Base-by-base conservation (phyloP, 2,113 vertebrate genomes). In the Pteruthius melanotis region DNA sequence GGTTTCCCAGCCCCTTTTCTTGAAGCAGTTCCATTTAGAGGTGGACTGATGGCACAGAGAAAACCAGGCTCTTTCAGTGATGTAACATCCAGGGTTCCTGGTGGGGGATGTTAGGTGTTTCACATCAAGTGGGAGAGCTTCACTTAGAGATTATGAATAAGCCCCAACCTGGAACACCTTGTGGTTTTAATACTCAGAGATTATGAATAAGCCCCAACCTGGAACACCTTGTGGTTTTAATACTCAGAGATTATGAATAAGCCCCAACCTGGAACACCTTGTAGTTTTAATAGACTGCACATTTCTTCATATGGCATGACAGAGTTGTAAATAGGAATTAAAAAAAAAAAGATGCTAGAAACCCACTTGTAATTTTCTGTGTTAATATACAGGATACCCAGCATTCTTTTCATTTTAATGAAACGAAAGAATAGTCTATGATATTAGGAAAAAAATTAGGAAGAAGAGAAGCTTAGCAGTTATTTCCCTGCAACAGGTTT, bases 111-210 rank as follows among this genome's bases (percentile, higher is more conserved):
- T 19, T 39, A 54, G 11, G 10, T 76, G 27, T 61, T 76, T 61
- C 42, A 57, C 10, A 27, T 1, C 1, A 45, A 65, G 30, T 39
- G 27, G 28, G 33, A 49, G 20, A 86, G 13, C 17, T 83, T 96
- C 31, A n/a, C 8, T 77, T 69, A n/a, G 19, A 68, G 35, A 37
- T 63, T 35, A 35, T 49, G 35, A 64, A 56, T 44, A 76, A 77
- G 0, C 1, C 13, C 9, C 15, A 82, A 8, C 4, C 3, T 49
- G 35, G 15, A 76, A 59, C 15, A 52, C 21, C 2, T 42, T 42
- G 10, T 33, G n/a, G 8, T 90, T 87, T 83, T 64, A 61, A 21
- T n/a, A 71, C n/a, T n/a, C n/a, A n/a, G n/a, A n/a, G n/a, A n/a
- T n/a, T n/a, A 35, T 49, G 35, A 64, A 56, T 44, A 76, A 77